Conservation (phyloP, 2,888 invertebrate genomes). For the Mayetiola destructor region DNA sequence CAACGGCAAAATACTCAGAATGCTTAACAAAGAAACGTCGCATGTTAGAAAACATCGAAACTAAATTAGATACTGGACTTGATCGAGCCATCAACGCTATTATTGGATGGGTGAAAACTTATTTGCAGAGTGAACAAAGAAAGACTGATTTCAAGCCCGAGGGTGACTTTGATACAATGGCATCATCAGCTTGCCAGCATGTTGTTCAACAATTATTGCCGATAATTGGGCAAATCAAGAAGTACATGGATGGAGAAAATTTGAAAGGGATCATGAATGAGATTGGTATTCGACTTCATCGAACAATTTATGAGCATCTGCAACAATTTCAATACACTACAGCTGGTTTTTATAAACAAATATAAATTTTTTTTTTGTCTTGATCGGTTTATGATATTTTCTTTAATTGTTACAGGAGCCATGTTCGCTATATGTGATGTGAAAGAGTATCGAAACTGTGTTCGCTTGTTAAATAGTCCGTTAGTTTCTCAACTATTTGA, state of each 20-base stretch:
- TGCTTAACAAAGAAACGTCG: conserved; percentile 75
- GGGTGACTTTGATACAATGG: conserved; percentile 70
- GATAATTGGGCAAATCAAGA: conserved; percentile 61
- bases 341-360: conserved; percentile 44
- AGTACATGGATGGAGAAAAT: conserved; percentile 84
- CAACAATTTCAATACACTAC: conserved; percentile 90
- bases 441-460: conserved; percentile 87
- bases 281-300: conserved; percentile 80
- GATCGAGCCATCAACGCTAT: conserved; percentile 78
- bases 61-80: conserved; percentile 76
- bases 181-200: conserved; percentile 67
- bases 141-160: conserved; percentile 89
- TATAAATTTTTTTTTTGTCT: neutral
- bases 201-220: conserved; percentile 72
- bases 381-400: conserved; percentile 3
- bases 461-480: conserved; percentile 53
- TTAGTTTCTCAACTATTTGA: conserved; percentile 83
- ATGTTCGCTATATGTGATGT: conserved; percentile 98
- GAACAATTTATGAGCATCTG: conserved; percentile 87
- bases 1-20: conserved; percentile 75
- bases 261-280: conserved; percentile 73
- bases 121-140: conserved; percentile 84
- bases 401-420: conserved; percentile 47
- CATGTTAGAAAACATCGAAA: conserved; percentile 76
- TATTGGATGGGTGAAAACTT: conserved; percentile 78